Base-by-base conservation (phyloP, 2,888 invertebrate species). In the Julus scandinavius region DNA sequence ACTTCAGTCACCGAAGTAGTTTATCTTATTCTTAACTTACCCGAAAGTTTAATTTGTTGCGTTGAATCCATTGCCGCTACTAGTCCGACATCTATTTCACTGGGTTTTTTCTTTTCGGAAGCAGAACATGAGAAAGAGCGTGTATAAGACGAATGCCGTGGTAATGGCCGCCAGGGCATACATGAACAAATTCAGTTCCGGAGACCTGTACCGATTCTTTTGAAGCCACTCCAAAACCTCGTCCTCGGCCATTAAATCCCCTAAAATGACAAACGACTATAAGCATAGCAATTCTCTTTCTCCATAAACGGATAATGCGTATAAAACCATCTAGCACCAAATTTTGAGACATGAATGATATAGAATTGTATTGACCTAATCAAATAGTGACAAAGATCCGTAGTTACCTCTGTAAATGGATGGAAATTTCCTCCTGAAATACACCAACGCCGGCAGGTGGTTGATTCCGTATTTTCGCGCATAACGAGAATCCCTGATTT, bases 391-490 rank as follows among this genome's bases (percentile, higher is more conserved):
- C 38, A n/a, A 38, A 83, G 45, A 41, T 29, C 13, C 11, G 58
- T 41, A 58, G 88, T 91, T 93, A 95, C 97, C 98, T 94, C 97
- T 94, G 91, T 96, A 98, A 93, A 98, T 97, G 93, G 97, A 97
- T 1, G 98, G 98, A 93, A 98, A 98, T 91, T 97, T 94, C 92
- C 96, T 95, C 87, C 98, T 94, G 93, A 98, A 98, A 92, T 97
- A 98, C 2, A 98, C 97, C 90, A 98, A 95, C 1, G 97, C 96
- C 15, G 98, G 98, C 89, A 98, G 93, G 92, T 97, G 96, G 0
- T 96, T 97, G 20, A 98, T 97, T 40, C 98, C 98, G 96, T 98
- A 98, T 93, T 97, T 98, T 88, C 97, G 94, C 17, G 98, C 98
- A 92, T 97, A 98, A 80, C 97, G 94, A 0, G 96, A 94, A 92